Percentiles rank a stretch among this genome's conserved stretches.
phyloP scores from a whole-genome alignment of 2,888 invertebrate species.

The Philhelius pedissequus region DNA sequence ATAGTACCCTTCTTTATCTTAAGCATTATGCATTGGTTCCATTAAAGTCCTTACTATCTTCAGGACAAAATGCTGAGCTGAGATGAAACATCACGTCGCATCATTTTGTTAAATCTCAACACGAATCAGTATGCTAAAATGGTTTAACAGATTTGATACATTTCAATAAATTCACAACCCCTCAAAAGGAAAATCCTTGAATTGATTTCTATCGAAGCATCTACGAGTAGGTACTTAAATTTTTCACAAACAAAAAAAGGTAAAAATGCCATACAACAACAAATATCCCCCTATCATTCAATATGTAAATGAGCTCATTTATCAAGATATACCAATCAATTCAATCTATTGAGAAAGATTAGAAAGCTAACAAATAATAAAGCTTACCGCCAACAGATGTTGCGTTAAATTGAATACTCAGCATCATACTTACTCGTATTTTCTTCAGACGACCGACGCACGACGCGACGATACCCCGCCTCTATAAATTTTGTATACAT shows the following conservation, averaged over 20 bases:
- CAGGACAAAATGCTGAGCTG: no score
- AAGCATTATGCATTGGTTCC: no score
- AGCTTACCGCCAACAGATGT: conserved; percentile 27
- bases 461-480: neutral
- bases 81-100: neutral
- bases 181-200: neutral
- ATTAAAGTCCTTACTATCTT: neutral
- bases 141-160: neutral
- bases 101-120: neutral
- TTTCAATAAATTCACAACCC: neutral
- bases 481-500: neutral
- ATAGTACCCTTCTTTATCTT: no score
- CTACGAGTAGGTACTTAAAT: no score
- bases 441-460: no score
- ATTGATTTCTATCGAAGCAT: neutral
- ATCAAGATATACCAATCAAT: conserved; percentile 20
- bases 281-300: conserved; percentile 1
- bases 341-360: conserved; percentile 22
- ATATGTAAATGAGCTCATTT: conserved; percentile 30
- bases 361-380: conserved; percentile 32
- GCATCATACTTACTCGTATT: neutral
- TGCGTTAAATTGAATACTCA: conserved; percentile 25
- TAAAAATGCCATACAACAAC: neutral
- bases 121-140: neutral
- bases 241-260: neutral